phyloP scores from a whole-genome alignment of 1,140 invertebrate genomes.

The Geopemphigus sp. region DNA sequence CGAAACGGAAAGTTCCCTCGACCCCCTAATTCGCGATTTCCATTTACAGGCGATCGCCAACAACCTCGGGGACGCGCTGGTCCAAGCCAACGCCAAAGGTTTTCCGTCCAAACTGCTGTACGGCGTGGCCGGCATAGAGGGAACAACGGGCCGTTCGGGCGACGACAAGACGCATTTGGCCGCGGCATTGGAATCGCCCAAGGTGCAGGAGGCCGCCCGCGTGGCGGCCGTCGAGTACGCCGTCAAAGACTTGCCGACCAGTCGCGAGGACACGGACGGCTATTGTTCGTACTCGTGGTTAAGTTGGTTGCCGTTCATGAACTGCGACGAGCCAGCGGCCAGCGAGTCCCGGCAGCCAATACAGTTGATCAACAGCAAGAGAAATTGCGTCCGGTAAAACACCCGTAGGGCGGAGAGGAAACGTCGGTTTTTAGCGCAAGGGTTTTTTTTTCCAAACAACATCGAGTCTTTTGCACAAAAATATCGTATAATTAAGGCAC shows the following conservation, averaged over 20 bases:
- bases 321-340: slow-evolving; percentile 8
- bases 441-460: no score
- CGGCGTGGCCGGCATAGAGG: neutral
- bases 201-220: neutral
- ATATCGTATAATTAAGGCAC: neutral
- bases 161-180: neutral
- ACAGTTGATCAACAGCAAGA: slow-evolving; percentile 15
- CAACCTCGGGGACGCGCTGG: slow-evolving; percentile 11
- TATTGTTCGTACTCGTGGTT: slow-evolving; percentile 47
- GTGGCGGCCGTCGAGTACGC: slow-evolving; percentile 28
- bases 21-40: no score
- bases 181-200: neutral
- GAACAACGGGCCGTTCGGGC: neutral
- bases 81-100: slow-evolving; percentile 28
- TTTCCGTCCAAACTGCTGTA: neutral
- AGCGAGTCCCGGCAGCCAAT: neutral
- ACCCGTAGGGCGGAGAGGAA: neutral
- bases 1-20: no score
- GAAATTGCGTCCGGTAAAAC: slow-evolving; percentile 5
- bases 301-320: slow-evolving; percentile 48
- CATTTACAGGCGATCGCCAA: neutral
- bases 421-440: no score
- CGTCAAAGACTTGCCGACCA: neutral
- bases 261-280: neutral
- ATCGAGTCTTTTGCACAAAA: no score